A percentile compares a stretch with the other conserved stretches of the same genome.
Evolutionary conservation across 2,113 vertebrate genomes (phyloP).

Genomic region (Sebastes schlegelii): DNA sequence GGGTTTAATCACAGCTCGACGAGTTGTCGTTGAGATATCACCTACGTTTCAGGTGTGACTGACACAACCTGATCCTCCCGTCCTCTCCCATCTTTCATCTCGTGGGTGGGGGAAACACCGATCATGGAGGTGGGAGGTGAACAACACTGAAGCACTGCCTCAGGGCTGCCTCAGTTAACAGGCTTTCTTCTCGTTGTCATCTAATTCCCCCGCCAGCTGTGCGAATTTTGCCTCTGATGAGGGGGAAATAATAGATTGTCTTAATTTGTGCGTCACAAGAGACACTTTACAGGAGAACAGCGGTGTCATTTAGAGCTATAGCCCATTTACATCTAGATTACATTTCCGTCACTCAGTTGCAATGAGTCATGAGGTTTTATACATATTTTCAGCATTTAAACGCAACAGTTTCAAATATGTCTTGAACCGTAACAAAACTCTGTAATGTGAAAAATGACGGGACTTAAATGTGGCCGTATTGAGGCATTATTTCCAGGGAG

Average conservation of each 20-base stretch:
- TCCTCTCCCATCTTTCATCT: constrained; percentile 3
- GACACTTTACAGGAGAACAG: not conserved
- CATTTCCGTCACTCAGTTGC: not conserved
- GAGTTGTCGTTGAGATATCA: constrained; percentile 2
- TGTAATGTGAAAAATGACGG: not conserved
- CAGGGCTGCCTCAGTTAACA: not conserved
- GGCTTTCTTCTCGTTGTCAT: constrained; percentile 2
- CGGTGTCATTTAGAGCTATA: not conserved
- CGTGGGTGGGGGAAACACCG: constrained; percentile 8
- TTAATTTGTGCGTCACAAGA: constrained; percentile 3
- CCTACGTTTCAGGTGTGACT: constrained; percentile 18
- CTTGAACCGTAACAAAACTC: not conserved
- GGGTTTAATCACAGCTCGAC: constrained; percentile 22
- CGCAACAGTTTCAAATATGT: not conserved
- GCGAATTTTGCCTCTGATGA: not conserved
- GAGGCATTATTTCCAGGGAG: not conserved
- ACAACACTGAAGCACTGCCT: constrained; percentile 6
- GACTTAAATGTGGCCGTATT: not conserved
- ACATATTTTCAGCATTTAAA: not conserved
- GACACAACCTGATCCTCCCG: constrained; percentile 6
- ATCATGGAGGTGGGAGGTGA: constrained; percentile 38
- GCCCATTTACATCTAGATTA: not conserved
- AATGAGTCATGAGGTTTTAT: not conserved
- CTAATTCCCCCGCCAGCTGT: constrained; percentile 1
- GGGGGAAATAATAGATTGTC: constrained; percentile 25